Evolutionary conservation across 2,113 vertebrate species (phyloP), one percentile per base, ranked within the genome.

Genomic region (Heptranchias perlo): DNA sequence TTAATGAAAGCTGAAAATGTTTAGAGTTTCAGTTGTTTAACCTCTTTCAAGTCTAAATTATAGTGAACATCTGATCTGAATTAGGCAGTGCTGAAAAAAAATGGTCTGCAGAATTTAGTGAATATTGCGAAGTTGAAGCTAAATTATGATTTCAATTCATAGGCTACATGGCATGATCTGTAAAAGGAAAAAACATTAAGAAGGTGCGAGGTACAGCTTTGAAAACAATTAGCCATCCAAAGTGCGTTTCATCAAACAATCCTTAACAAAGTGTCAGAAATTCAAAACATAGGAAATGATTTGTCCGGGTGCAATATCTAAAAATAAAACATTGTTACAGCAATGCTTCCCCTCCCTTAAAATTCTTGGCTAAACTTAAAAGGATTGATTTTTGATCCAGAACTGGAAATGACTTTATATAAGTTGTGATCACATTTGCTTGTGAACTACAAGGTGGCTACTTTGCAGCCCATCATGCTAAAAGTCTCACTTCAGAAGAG

Each of bases 1-100:
- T 94, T 94, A 94, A 94, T 25, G 39, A 64, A 94, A 94, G 61
- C 39, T 94, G 62, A 49, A 94, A 67, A 94, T 67, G 39, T 44
- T 25, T 67, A 44, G 47, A 44, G 92, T 39, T 67, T 94, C 39
- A 65, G n/a, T 47, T 65, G 39, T 94, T 94, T 64, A 67, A 64
- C 92, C 64, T 25, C 39, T 67, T 94, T 94, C n/a, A 94, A 47
- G 8, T 94, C 2, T 65, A 94, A 94, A 23, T 93, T 25, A 44
- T 0, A 94, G 62, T 25, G 44, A 94, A 44, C 8, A 11, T 94
- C 23, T 65, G 39, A 47, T 94, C 39, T 39, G 62, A 94, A 94
- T 44, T 65, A 25, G 23, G 92, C 92, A 65, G 61, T 62, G 67
- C 18, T 49, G 44, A 67, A 39, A 94, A 47, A 47, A 87, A 93